Conservation (phyloP, 2,888 invertebrate species). For the Latheticus oryzae region DNA sequence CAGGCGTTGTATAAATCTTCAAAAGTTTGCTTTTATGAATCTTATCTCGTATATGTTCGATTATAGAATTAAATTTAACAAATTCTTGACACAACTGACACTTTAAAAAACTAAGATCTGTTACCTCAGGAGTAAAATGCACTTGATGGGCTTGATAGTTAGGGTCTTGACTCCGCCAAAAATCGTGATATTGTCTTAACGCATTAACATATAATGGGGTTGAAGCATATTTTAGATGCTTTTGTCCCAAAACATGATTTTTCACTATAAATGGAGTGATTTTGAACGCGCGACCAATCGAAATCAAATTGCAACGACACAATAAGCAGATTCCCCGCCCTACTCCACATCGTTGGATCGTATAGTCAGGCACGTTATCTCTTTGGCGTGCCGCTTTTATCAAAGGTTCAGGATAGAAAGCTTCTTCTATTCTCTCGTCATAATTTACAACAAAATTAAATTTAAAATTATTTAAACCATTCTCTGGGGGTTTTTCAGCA, state of each 20-base stretch:
- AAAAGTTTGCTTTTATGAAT: conserved; percentile 49
- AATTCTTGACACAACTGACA: conserved; percentile 49
- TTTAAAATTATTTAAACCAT: conserved; percentile 49
- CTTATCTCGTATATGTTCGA: conserved; percentile 47
- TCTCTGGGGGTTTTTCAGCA: neutral
- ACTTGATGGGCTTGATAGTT: conserved; percentile 56
- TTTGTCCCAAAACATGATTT: conserved; percentile 53
- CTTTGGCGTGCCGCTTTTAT: conserved; percentile 46
- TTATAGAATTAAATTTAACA: conserved; percentile 35
- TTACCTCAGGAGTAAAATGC: conserved; percentile 50
- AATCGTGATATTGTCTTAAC: conserved; percentile 53
- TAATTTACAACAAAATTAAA: conserved; percentile 46
- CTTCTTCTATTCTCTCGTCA: conserved; percentile 44
- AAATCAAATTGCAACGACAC: conserved; percentile 51
- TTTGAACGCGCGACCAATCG: conserved; percentile 30
- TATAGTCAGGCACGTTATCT: conserved; percentile 48
- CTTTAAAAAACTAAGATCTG: neutral
- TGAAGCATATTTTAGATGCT: conserved; percentile 47
- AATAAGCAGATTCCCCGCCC: conserved; percentile 51
- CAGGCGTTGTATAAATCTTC: conserved; percentile 37
- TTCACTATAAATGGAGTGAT: conserved; percentile 45
- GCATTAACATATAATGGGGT: conserved; percentile 26
- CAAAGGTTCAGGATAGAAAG: conserved; percentile 51
- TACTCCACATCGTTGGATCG: conserved; percentile 48
- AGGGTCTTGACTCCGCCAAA: conserved; percentile 52